Evolutionary conservation across 2,113 vertebrate genomes (phyloP), one percentile per base, ranked within the genome.

Genomic region (Gorilla gorilla): DNA sequence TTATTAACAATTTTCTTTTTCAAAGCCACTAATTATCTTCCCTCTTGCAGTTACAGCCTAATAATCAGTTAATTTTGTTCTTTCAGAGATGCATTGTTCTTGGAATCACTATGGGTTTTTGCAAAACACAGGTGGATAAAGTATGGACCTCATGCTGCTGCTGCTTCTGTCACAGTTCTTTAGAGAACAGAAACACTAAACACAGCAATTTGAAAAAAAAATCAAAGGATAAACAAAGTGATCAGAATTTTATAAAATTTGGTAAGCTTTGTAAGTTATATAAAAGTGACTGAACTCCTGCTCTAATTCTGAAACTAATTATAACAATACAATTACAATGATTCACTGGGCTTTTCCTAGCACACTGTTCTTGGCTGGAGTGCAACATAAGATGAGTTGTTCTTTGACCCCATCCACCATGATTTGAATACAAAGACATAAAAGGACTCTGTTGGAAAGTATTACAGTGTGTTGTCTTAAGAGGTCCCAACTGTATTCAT

Each of bases 101-200:
- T 97, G 64, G 92, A 97, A 50, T 76, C 92, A 38, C 52, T 72
- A 23, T 78, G 88, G 43, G 8, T 43, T 97, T 96, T 57, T 97
- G 95, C 76, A 93, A 96, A 93, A 68, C 95, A 91, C 96, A 98
- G 97, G 97, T 97, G 98, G 96, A 45, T 87, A 27, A 66, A 93
- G 66, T 38, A 27, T n/a, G 73, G 97, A 95, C 97, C 94, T 52
- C 98, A 97, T 96, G 97, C 95, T 97, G 97, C 66, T 94, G 78
- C 48, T 85, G 35, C 96, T 97, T 97, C 97, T 97, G 97, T 97
- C 79, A 27, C 13, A 10, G 64, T 50, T 27, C 88, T 97, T 93
- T 83, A 70, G 57, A 96, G 97, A 95, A 93, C 59, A 88, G 70
- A 96, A 96, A 81, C 14, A 90, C 96, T 88, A 93, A 96, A 87